These are phyloP conservation scores for Cybosia mesomella DNA, from an alignment of 2,888 invertebrate species.

Conservation along the genomic window DNA sequence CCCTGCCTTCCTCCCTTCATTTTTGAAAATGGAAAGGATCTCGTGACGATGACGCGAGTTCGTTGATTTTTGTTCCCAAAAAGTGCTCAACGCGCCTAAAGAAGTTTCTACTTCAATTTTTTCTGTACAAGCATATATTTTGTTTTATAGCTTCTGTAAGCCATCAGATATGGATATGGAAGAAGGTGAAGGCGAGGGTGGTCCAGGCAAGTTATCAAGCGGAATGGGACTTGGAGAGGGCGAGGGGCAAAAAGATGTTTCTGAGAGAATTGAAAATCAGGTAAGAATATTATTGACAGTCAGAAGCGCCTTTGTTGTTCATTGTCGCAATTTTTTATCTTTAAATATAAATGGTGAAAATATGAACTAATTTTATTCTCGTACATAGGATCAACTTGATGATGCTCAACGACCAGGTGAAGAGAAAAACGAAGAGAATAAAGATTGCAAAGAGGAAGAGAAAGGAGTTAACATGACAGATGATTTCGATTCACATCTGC, in stretches of 20 bases:
- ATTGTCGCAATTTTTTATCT: not conserved
- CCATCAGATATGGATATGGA: constrained; percentile 94
- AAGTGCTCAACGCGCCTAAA: too few relatives aligned
- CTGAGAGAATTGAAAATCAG: constrained; percentile 93
- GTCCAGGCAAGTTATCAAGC: constrained; percentile 87
- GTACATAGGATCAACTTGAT: constrained; percentile 95
- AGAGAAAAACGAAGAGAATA: constrained; percentile 91
- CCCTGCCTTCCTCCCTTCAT: too few relatives aligned
- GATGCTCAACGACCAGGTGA: constrained; percentile 94
- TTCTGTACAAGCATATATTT: not conserved
- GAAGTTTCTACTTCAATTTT: too few relatives aligned
- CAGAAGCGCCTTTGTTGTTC: not conserved
- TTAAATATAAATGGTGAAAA: not conserved
- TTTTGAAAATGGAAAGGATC: too few relatives aligned
- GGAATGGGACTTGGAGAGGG: constrained; percentile 98
- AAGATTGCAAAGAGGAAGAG: constrained; percentile 95
- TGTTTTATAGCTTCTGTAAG: constrained; percentile 93
- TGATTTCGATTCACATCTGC: constrained; percentile 96
- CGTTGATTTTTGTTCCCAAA: too few relatives aligned
- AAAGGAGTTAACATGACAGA: constrained; percentile 98
- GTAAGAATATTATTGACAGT: constrained; percentile 51
- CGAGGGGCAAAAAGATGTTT: constrained; percentile 97
- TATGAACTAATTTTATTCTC: not conserved
- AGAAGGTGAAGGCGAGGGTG: constrained; percentile 90
- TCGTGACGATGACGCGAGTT: too few relatives aligned